Conservation (phyloP, 64 coral and sea anemone genomes). For the Porites lutea region DNA sequence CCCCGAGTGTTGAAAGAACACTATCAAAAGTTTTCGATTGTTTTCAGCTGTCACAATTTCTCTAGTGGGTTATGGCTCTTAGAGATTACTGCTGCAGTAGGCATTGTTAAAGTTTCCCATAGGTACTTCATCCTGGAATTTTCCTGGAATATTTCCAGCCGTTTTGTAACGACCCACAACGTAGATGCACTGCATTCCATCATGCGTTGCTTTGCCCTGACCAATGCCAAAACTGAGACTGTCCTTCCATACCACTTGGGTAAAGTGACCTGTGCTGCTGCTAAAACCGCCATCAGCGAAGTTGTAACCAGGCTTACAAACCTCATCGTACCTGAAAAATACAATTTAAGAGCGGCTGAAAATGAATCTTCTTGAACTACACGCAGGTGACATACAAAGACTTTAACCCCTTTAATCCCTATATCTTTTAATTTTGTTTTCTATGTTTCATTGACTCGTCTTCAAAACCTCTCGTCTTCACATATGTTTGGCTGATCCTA, state of each 20-base stretch:
- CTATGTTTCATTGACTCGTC: no score
- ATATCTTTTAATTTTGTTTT: no score
- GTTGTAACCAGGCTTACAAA: conserved; percentile 50
- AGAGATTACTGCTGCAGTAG: conserved; percentile 60
- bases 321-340: conserved; percentile 57
- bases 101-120: conserved; percentile 42
- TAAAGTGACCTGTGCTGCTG: conserved; percentile 54
- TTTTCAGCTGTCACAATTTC: no score
- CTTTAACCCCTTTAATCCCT: no score
- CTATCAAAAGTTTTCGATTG: no score
- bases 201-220: conserved; percentile 30
- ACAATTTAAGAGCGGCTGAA: background rate
- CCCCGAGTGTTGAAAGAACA: no score
- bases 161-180: conserved; percentile 56
- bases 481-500: no score
- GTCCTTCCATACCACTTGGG: conserved; percentile 65
- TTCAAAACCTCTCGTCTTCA: no score
- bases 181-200: conserved; percentile 65
- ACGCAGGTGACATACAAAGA: no score
- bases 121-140: conserved; percentile 55
- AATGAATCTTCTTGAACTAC: no score
- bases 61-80: background rate
- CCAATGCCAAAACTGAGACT: conserved; percentile 56
- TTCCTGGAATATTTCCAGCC: conserved; percentile 46
- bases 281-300: conserved; percentile 48